Percentiles rank a stretch among this genome's conserved stretches.
phyloP scores from a whole-genome alignment of 2,113 vertebrate species.

The Paraplagusia blochii region DNA sequence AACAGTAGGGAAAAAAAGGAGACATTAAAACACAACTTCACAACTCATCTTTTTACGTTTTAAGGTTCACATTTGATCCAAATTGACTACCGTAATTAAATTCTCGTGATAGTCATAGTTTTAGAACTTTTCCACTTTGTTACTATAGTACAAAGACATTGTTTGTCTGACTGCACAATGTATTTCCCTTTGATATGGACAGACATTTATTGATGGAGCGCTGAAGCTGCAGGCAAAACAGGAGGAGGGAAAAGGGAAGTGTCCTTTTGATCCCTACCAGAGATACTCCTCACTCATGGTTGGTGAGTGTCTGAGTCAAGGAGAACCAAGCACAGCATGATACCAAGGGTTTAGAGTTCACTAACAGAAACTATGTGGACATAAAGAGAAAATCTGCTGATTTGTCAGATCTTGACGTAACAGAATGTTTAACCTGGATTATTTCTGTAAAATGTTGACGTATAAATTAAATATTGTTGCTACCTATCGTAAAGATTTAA shows the following conservation, averaged over 20 bases:
- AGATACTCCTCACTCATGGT: constrained; percentile 74
- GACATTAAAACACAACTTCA: too few species aligned
- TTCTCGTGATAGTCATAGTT: too few species aligned
- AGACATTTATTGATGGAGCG: constrained; percentile 65
- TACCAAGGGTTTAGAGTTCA: constrained; percentile 26
- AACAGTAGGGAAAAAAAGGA: too few species aligned
- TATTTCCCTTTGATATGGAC: constrained; percentile 35
- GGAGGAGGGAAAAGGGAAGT: constrained; percentile 77
- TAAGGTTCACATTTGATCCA: background rate
- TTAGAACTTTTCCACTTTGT: too few species aligned
- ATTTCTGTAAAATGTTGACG: constrained; percentile 8
- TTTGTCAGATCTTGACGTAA: background rate
- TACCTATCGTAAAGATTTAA: constrained; percentile 25
- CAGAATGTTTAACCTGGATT: background rate
- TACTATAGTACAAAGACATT: background rate
- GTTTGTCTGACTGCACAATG: background rate
- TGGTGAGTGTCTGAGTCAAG: constrained; percentile 67
- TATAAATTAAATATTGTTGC: constrained; percentile 25
- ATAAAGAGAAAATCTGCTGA: constrained; percentile 9
- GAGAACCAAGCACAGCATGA: constrained; percentile 10
- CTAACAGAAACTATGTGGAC: constrained; percentile 6
- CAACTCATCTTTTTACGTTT: too few species aligned
- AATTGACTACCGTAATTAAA: background rate
- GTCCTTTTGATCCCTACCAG: constrained; percentile 78
- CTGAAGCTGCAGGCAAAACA: constrained; percentile 67